These are phyloP conservation scores for Pholis gunnellus DNA, from an alignment of 2,113 vertebrate species.

Conservation along the genomic window DNA sequence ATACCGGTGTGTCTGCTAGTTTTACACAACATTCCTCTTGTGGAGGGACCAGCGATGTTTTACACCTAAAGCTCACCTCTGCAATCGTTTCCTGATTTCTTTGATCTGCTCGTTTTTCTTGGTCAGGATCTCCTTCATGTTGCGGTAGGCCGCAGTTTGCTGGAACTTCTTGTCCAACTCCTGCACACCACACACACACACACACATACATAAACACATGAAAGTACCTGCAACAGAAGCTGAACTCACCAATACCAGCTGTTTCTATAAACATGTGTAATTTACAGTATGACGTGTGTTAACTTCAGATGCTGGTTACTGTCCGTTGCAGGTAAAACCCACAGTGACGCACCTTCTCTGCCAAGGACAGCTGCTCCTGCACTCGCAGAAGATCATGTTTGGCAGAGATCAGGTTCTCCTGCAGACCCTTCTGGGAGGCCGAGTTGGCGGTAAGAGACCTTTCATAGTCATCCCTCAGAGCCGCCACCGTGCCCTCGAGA, in stretches of 20 bases:
- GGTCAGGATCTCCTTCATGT: slow-evolving; percentile 97
- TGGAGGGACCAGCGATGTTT: neutral
- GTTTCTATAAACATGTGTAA: neutral
- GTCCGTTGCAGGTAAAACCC: neutral
- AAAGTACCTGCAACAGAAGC: neutral
- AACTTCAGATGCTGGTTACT: neutral
- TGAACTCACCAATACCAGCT: neutral
- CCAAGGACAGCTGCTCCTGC: slow-evolving; percentile 91
- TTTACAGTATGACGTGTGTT: neutral
- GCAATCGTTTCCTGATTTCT: slow-evolving; percentile 90
- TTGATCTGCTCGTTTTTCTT: slow-evolving; percentile 98
- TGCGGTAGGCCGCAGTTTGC: slow-evolving; percentile 95
- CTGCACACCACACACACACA: slow-evolving; percentile 67
- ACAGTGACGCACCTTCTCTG: slow-evolving; percentile 89
- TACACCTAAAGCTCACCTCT: slow-evolving; percentile 83
- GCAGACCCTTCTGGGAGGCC: slow-evolving; percentile 90
- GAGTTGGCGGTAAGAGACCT: slow-evolving; percentile 86
- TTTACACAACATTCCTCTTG: neutral
- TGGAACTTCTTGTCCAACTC: slow-evolving; percentile 98
- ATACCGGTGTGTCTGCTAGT: neutral
- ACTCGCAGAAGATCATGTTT: slow-evolving; percentile 93
- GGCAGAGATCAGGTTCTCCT: slow-evolving; percentile 89
- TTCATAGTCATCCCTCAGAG: slow-evolving; percentile 91
- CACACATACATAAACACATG: neutral
- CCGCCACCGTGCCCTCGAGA: slow-evolving; percentile 90